A percentile compares a stretch with the other conserved stretches of the same genome.
These are phyloP conservation scores for Pocillopora meandrina DNA, from an alignment of 92 coral and sea anemone species.

Conservation along the genomic window DNA sequence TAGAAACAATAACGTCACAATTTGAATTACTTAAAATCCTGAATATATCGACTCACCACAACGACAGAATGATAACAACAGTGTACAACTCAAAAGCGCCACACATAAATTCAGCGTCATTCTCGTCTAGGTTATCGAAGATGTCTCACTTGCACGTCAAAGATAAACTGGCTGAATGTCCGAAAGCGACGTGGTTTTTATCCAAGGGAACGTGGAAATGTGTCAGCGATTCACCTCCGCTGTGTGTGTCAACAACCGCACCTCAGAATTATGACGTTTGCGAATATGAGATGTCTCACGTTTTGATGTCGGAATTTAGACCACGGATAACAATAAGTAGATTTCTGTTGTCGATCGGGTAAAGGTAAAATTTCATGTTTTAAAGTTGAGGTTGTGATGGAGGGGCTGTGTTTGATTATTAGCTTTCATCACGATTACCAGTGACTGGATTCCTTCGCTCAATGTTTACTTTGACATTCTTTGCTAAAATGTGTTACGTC, in stretches of 20 bases:
- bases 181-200: neutral
- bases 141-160: neutral
- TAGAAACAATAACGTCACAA: neutral
- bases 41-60: constrained; percentile 12
- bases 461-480: too few relatives aligned
- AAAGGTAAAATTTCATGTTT: too few relatives aligned
- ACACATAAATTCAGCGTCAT: neutral
- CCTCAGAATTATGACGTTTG: constrained; percentile 22
- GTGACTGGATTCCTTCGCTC: too few relatives aligned
- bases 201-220: neutral
- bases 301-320: neutral
- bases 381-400: too few relatives aligned
- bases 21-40: neutral
- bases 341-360: too few relatives aligned
- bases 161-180: neutral
- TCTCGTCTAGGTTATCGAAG: neutral
- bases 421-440: neutral
- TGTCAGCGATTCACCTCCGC: neutral
- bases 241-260: constrained; percentile 10
- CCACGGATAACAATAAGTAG: too few relatives aligned
- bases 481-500: too few relatives aligned
- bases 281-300: constrained; percentile 1
- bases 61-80: constrained; percentile 1
- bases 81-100: neutral
- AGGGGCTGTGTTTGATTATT: neutral